phyloP scores from a whole-genome alignment of 2,888 invertebrate genomes.

The Himalopsyche tibetana region DNA sequence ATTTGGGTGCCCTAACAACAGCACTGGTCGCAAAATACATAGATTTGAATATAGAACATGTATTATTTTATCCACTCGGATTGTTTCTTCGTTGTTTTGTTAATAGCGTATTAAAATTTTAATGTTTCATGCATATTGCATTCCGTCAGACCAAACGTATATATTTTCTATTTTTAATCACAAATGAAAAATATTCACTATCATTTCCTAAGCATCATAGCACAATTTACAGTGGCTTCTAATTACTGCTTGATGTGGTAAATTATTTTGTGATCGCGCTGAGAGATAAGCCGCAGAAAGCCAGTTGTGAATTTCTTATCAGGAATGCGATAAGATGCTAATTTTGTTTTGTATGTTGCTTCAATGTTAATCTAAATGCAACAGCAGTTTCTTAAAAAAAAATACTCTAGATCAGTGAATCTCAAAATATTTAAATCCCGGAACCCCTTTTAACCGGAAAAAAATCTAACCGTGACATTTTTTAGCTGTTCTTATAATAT shows the following conservation, averaged over 20 bases:
- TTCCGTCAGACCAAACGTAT: neutral
- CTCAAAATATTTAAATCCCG: too few species aligned
- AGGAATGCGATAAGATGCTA: neutral
- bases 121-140: neutral
- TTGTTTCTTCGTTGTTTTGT: too few species aligned
- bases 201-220: neutral
- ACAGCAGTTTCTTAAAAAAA: neutral
- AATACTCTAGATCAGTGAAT: neutral
- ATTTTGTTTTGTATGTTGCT: neutral
- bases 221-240: neutral
- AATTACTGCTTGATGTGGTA: slow-evolving; percentile 8
- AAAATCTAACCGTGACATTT: too few species aligned
- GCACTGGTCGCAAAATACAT: too few species aligned
- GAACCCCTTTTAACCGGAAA: too few species aligned
- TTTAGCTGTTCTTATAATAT: too few species aligned
- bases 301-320: neutral
- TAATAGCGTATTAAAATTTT: neutral
- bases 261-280: neutral
- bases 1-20: too few species aligned
- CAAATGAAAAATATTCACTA: neutral
- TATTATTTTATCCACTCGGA: too few species aligned
- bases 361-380: neutral
- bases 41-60: too few species aligned
- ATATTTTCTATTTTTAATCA: neutral
- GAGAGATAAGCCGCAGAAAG: neutral